Conservation (phyloP, 53 echinoderm and acorn worm genomes). For the Zoroaster sp. region DNA sequence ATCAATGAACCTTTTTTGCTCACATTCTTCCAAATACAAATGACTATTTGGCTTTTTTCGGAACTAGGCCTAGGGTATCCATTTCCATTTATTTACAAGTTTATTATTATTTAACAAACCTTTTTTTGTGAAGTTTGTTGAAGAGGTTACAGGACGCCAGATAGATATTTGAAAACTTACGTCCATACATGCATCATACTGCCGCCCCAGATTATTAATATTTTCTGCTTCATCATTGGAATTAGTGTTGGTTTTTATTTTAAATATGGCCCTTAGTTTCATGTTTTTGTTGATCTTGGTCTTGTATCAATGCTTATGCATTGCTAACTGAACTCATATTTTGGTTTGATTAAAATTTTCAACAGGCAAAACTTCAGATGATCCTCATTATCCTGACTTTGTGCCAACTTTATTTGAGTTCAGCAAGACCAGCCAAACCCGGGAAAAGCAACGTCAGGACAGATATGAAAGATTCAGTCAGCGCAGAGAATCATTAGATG, state of each 20-base stretch:
- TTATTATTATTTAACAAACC: too few relatives aligned
- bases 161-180: too few relatives aligned
- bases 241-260: neutral
- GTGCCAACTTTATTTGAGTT: neutral
- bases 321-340: neutral
- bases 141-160: too few relatives aligned
- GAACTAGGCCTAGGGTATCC: too few relatives aligned
- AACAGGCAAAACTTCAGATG: neutral
- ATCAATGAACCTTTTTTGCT: too few relatives aligned
- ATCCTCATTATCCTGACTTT: neutral
- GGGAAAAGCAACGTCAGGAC: neutral
- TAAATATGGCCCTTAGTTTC: neutral
- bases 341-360: neutral
- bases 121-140: too few relatives aligned
- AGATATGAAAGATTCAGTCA: neutral
- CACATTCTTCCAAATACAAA: too few relatives aligned
- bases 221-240: too few relatives aligned
- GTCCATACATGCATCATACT: too few relatives aligned
- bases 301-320: neutral
- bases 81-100: too few relatives aligned
- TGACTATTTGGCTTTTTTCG: too few relatives aligned
- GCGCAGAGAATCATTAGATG: neutral
- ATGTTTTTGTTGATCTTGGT: neutral
- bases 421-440: neutral
- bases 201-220: too few relatives aligned